Base-by-base conservation (phyloP, 2,797 vertebrate genomes). In the Rhinatrema bivittatum region DNA sequence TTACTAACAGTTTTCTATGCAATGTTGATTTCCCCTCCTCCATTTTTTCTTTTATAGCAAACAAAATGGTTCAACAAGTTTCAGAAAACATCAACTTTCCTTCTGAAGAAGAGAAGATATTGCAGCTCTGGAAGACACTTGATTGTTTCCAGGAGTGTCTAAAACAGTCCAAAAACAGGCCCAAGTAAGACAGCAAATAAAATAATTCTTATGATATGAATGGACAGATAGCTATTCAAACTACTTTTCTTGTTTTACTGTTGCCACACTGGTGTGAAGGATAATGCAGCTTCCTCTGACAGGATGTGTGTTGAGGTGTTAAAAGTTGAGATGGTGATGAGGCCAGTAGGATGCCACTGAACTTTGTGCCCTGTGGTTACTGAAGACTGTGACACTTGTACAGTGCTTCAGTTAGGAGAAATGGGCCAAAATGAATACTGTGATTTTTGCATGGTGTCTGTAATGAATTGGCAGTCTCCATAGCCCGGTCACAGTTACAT, bases 61-160 rank as follows among this genome's bases (percentile, higher is more conserved):
- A 21, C 50, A 57, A 38, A 62, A 98, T 99, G 95, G 87, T 93
- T 76, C 87, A 92, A n/a, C 87, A 82, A 38, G 92, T 98, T 30
- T 74, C 91, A 22, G 94, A 98, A 68, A 89, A 84, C 40, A 87
- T 98, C 62, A 78, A 22, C 69, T 99, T 99, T 66, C 88, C 94
- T 25, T 60, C 69, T 8, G 89, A 95, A 69, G 96, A 99, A 68
- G 93, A 98, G 50, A 90, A 83, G 52, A 84, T 95, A 50, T 16
- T 97, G 45, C 53, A 84, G 20, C 70, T 94, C 10, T 99, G 96
- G 96, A 62, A 82, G 11, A 65, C 84, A 3, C 85, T 86, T 23
- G 78, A 88, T 62, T 98, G 94, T 60, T 99, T 99, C 65, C 86
- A 85, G 51, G 89, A 99, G 67, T 94, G 94, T 61, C 74, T 98